Evolutionary conservation across 2,113 vertebrate species (phyloP).

Genomic region (Epinephelus cyanopodus): DNA sequence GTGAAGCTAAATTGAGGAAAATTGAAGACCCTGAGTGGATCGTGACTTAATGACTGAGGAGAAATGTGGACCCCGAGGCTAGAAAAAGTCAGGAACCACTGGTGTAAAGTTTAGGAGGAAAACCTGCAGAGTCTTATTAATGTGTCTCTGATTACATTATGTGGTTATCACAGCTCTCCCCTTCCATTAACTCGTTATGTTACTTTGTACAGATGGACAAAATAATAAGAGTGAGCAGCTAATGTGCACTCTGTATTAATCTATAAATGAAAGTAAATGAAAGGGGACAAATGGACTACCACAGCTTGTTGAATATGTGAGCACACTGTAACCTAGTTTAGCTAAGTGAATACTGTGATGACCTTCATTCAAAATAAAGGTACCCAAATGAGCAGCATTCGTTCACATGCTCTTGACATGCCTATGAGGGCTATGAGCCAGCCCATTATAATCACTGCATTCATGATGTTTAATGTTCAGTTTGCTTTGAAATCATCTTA

Average conservation of each 20-base stretch:
- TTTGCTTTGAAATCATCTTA: slow-evolving; percentile 4
- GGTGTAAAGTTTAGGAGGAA: neutral
- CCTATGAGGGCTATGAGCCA: neutral
- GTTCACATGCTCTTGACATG: neutral
- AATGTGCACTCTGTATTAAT: neutral
- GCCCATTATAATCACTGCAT: neutral
- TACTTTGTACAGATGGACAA: neutral
- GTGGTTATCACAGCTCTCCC: neutral
- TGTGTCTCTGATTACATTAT: slow-evolving; percentile 7
- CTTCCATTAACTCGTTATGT: neutral
- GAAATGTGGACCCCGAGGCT: neutral
- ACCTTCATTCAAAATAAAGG: neutral
- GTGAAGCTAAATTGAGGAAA: neutral
- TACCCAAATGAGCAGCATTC: slow-evolving; percentile 3
- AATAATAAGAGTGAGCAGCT: neutral
- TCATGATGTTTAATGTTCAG: neutral
- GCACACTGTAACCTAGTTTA: neutral
- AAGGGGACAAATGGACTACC: neutral
- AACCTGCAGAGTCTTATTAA: neutral
- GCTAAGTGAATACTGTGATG: neutral
- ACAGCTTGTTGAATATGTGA: slow-evolving; percentile 3
- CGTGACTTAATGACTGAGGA: neutral
- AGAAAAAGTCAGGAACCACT: neutral
- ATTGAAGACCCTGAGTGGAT: neutral
- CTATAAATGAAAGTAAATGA: neutral